Percentiles rank a stretch among this genome's conserved stretches.
These are phyloP conservation scores for Enteromius treurensis DNA, from an alignment of 2,797 vertebrate species.

Conservation along the genomic window DNA sequence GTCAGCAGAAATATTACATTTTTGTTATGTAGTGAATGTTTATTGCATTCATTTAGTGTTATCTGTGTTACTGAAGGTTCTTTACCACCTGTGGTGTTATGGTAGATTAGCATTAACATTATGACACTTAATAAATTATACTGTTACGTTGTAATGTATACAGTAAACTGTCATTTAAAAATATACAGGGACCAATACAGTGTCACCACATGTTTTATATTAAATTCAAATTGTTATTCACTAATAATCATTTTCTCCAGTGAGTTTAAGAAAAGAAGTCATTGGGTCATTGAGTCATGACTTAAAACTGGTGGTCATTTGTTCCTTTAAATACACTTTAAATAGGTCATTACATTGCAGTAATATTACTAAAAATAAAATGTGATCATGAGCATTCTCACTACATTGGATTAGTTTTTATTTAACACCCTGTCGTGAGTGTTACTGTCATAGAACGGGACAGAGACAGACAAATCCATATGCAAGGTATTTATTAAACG, in stretches of 20 bases:
- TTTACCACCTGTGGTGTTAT: neutral
- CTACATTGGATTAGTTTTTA: neutral
- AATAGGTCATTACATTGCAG: neutral
- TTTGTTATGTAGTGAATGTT: neutral
- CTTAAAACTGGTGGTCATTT: neutral
- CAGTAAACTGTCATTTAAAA: neutral
- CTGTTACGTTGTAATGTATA: neutral
- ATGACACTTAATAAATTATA: neutral
- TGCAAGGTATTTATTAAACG: no score
- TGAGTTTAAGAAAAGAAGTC: neutral
- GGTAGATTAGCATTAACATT: neutral
- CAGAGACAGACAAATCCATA: no score
- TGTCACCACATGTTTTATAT: neutral
- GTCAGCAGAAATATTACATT: neutral
- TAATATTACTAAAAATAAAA: constrained; percentile 16
- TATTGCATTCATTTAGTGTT: neutral
- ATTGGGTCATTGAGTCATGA: neutral
- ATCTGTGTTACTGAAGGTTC: neutral
- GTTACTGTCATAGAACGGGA: no score
- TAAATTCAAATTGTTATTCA: neutral
- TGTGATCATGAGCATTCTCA: constrained; percentile 1
- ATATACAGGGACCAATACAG: neutral
- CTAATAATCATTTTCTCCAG: neutral
- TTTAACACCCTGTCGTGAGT: neutral
- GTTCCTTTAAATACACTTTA: neutral